These are phyloP conservation scores for Australoheros scitulus DNA, from an alignment of 2,113 vertebrate species.

Conservation along the genomic window DNA sequence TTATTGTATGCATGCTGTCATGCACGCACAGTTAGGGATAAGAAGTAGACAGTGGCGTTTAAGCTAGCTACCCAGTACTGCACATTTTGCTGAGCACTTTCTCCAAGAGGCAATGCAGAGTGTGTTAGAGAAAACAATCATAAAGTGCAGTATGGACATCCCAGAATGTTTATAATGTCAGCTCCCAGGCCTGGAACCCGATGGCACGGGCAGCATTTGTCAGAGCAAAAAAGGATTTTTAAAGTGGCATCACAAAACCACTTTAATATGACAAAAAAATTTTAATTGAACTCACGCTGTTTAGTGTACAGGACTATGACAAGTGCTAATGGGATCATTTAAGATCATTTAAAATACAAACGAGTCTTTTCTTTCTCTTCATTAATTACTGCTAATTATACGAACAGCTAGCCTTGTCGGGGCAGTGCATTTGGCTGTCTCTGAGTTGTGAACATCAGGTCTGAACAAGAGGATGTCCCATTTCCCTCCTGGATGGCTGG, in stretches of 20 bases:
- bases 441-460: conserved; percentile 71
- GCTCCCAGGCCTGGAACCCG: neutral
- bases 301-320: conserved; percentile 98
- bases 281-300: conserved; percentile 99
- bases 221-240: conserved; percentile 39
- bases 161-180: neutral
- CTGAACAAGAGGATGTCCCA: conserved; percentile 54
- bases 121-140: neutral
- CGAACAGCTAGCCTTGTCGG: conserved; percentile 92
- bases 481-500: conserved; percentile 45
- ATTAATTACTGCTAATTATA: conserved; percentile 99
- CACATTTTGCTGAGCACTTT: conserved; percentile 13
- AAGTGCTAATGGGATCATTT: conserved; percentile 99
- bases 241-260: conserved; percentile 82
- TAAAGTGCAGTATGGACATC: neutral
- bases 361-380: conserved; percentile 98
- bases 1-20: conserved; percentile 76
- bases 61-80: conserved; percentile 31
- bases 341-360: conserved; percentile 99
- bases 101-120: neutral
- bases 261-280: conserved; percentile 84
- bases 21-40: conserved; percentile 60
- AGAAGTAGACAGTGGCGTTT: conserved; percentile 48
- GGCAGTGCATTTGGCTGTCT: conserved; percentile 86
- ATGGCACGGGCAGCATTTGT: neutral